A percentile compares a stretch with the other conserved stretches of the same genome.
These are phyloP conservation scores for Augiades crinisus DNA, from an alignment of 2,888 invertebrate genomes.

Conservation along the genomic window DNA sequence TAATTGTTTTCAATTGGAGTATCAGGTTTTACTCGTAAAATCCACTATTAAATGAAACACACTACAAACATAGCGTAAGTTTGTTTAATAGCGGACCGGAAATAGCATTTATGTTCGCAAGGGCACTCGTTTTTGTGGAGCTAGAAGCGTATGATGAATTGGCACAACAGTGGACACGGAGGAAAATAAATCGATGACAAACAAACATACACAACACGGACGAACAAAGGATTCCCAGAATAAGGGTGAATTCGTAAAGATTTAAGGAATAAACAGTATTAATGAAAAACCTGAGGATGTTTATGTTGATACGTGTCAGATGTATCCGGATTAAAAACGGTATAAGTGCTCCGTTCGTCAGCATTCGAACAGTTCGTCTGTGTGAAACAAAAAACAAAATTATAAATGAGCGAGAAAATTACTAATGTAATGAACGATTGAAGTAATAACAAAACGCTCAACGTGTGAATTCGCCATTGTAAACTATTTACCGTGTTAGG, in stretches of 20 bases:
- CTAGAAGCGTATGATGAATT: constrained; percentile 17
- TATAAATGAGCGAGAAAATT: constrained; percentile 12
- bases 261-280: constrained; percentile 36
- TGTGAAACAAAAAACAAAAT: constrained; percentile 53
- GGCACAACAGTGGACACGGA: constrained; percentile 17
- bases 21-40: too few species aligned
- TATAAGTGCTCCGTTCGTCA: constrained; percentile 50
- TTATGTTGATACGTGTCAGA: constrained; percentile 46
- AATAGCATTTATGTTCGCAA: not conserved
- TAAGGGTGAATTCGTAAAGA: constrained; percentile 31
- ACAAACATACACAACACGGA: constrained; percentile 24
- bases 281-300: constrained; percentile 51
- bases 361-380: constrained; percentile 74
- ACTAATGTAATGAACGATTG: too few species aligned
- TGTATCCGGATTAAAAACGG: constrained; percentile 55
- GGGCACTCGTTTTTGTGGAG: constrained; percentile 11
- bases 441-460: too few species aligned
- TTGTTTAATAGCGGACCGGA: too few species aligned
- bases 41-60: too few species aligned
- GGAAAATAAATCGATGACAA: constrained; percentile 18
- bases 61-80: too few species aligned
- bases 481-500: too few species aligned
- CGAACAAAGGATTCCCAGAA: constrained; percentile 33
- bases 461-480: too few species aligned
- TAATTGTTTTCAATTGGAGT: too few species aligned